Evolutionary conservation across 1,140 invertebrate species (phyloP), one percentile per base, ranked within the genome.

Genomic region (Drosophila dunni): DNA sequence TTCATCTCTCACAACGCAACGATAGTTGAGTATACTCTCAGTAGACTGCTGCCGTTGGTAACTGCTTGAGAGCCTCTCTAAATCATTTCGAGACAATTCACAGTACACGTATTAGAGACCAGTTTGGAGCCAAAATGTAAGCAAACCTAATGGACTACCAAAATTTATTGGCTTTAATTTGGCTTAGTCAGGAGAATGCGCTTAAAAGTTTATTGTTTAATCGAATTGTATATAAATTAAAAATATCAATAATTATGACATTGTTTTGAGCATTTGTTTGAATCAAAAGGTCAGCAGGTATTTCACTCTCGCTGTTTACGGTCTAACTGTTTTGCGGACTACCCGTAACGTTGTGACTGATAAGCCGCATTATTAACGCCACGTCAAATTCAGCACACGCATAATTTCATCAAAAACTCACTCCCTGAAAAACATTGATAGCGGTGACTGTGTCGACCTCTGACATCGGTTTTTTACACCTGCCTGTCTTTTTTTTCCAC

Each of bases 401-500:
- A 70, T 79, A 78, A 88, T 82, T 85, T 86, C 75, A 81, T 75
- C 67, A 79, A 81, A 86, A 81, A 85, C 79, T 72, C 68, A 74
- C 75, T 61, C 34, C 11, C 10, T 6, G 4, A 29, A 29, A 29
- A 29, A 7, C 45, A 17, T 20, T 2, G 7, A 46, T 15, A 38
- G 34, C 53, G 11, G 13, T 45, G n/a, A 7, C 7, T 48, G 15
- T 48, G 17, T 33, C 20, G 50, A 53, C 38, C 38, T 38, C 57
- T 60, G 57, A 60, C 24, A 9, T 60, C 24, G 56, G 57, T 29
- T 29, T 80, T 78, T 44, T 78, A 65, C 24, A 29, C 24, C 24
- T 29, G 24, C 24, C 24, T 29, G 57, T 78, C 75, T 78, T 78
- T 46, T 78, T 78, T 78, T 46, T 72, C 62, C 81, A 85, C 81